These are phyloP conservation scores for Zootoca vivipara DNA, from an alignment of 2,113 vertebrate species.

Conservation along the genomic window DNA sequence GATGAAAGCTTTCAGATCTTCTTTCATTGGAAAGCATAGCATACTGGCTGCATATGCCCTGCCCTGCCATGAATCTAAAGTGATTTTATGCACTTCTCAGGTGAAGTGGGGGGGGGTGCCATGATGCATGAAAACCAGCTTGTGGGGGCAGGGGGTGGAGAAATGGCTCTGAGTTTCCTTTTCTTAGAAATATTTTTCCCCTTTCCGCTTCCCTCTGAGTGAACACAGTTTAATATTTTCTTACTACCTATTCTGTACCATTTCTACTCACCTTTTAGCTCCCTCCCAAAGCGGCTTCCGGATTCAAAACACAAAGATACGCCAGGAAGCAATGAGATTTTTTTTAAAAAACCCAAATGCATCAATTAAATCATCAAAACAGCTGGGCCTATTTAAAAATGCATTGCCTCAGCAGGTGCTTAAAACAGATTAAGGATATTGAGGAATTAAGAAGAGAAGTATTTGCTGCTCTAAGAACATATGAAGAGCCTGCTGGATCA, in stretches of 20 bases:
- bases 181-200: neutral
- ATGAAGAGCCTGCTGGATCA: too few relatives aligned
- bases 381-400: neutral
- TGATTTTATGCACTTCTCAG: neutral
- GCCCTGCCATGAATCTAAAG: neutral
- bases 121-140: neutral
- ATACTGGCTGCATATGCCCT: neutral
- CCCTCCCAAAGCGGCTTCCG: neutral
- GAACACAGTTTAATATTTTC: neutral
- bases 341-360: neutral
- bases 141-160: neutral
- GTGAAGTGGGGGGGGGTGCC: neutral
- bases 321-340: too few relatives aligned
- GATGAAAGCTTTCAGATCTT: neutral
- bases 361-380: neutral
- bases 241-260: neutral
- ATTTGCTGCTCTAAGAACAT: neutral
- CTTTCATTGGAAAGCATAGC: neutral
- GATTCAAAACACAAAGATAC: neutral
- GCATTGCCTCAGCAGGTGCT: neutral
- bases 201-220: too few relatives aligned
- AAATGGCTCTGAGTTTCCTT: neutral
- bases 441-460: neutral
- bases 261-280: neutral
- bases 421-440: neutral